These are phyloP conservation scores for Clarias macrocephalus DNA, from an alignment of 2,113 vertebrate species.

Conservation along the genomic window DNA sequence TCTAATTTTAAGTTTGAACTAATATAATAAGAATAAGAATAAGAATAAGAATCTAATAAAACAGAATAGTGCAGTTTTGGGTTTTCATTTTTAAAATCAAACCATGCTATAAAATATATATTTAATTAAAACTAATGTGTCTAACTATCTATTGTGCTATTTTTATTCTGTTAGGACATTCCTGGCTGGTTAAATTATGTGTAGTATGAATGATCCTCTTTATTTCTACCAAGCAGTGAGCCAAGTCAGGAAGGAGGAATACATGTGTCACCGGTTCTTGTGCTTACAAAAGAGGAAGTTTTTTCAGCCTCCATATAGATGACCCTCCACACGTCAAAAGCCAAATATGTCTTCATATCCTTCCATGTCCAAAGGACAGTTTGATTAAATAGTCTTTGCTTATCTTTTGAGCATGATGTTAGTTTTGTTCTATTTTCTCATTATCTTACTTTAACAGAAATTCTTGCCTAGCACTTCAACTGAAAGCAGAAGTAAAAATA, in stretches of 20 bases:
- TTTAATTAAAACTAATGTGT: background rate
- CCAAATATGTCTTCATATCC: background rate
- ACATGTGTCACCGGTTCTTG: background rate
- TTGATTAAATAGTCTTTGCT: no score
- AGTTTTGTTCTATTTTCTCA: background rate
- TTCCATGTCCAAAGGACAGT: background rate
- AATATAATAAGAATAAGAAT: no score
- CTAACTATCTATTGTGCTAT: background rate
- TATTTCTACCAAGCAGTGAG: background rate
- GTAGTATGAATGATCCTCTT: constrained; percentile 44
- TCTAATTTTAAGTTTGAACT: no score
- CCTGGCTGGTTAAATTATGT: constrained; percentile 21
- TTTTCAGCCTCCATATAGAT: background rate
- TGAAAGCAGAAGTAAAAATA: constrained; percentile 50
- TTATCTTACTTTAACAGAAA: constrained; percentile 31
- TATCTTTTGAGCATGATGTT: background rate
- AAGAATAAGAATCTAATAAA: background rate
- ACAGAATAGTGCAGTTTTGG: background rate
- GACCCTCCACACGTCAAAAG: background rate
- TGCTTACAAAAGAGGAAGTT: background rate
- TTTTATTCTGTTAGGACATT: constrained; percentile 9
- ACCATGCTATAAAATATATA: background rate
- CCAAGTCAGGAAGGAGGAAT: background rate
- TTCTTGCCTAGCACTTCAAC: constrained; percentile 48
- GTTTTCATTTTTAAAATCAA: background rate